Evolutionary conservation across 2,797 vertebrate genomes (phyloP), one percentile per base, ranked within the genome.

Genomic region (Danio albolineatus): DNA sequence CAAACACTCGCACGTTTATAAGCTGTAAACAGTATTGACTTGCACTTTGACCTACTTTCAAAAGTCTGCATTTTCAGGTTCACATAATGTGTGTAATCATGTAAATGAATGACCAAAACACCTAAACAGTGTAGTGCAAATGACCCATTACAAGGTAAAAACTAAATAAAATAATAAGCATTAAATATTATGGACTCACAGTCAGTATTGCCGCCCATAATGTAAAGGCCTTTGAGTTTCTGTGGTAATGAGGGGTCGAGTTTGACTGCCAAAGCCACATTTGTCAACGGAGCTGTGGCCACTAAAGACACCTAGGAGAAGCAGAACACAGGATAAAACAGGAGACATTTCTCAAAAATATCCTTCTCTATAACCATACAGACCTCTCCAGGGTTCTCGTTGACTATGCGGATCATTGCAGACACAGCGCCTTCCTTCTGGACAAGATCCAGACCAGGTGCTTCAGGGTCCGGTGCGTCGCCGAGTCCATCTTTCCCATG

Each of bases 181-280:
- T 43, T 7, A 8, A 0, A 19, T 39, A 43, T 56, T 7, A 36
- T 16, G 43, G 64, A 66, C 92, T 90, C 70, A 94, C 93, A 91
- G 57, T 94, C 94, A 1, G 91, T 93, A 88, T 95, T 95, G 79
- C 94, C 93, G 85, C 93, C 94, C 92, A 93, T 95, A 77, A 94
- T 90, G 88, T 92, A 95, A 17, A 94, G 87, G 16, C 84, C 87
- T 86, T 87, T 77, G 7, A 95, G 89, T 86, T 95, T 95, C 76
- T 89, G 86, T 0, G 93, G 90, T 19, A 96, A 86, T 14, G 86
- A 82, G 1, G 93, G 93, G 65, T 95, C 94, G 80, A 95, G 86
- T 84, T 87, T 94, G 80, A 95, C 87, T 43, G 94, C 93, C 81
- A 95, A 78, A 60, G 93, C 93, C 88, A 95, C 36, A 82, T 96